Conservation (phyloP, 1,140 invertebrate genomes). For the Eueides isabella region DNA sequence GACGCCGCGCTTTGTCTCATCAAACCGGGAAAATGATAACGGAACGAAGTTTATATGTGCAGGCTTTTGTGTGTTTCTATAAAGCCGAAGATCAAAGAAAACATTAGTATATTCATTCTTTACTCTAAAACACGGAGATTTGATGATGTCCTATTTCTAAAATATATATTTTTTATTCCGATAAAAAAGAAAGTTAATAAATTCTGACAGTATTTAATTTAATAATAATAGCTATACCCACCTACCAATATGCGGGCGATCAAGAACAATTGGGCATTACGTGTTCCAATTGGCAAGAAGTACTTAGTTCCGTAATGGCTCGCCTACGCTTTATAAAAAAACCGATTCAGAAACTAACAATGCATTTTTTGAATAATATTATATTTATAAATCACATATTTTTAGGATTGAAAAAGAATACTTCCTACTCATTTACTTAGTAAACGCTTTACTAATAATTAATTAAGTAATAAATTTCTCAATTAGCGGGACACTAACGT, state of each 20-base stretch:
- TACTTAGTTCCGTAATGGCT: conserved; percentile 49
- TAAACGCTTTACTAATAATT: too few relatives aligned
- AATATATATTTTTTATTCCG: not conserved
- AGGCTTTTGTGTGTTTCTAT: not conserved
- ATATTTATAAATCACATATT: not conserved
- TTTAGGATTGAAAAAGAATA: too few relatives aligned
- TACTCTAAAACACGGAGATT: not conserved
- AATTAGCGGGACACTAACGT: too few relatives aligned
- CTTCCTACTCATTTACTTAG: too few relatives aligned
- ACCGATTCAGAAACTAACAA: conserved; percentile 16
- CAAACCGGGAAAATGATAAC: not conserved
- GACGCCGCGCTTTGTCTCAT: not conserved
- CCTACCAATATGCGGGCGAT: conserved; percentile 49
- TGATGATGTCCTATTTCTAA: not conserved
- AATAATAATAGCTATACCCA: not conserved
- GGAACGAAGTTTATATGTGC: not conserved
- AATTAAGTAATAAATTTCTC: too few relatives aligned
- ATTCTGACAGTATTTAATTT: not conserved
- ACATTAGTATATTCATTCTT: conserved; percentile 3
- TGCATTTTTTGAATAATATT: not conserved
- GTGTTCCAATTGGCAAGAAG: conserved; percentile 56
- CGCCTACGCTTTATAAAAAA: conserved; percentile 18
- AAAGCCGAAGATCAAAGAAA: not conserved
- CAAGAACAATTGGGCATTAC: conserved; percentile 51
- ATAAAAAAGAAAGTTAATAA: not conserved